Conservation (phyloP, 2,888 invertebrate species). For the Perdita meconis region DNA sequence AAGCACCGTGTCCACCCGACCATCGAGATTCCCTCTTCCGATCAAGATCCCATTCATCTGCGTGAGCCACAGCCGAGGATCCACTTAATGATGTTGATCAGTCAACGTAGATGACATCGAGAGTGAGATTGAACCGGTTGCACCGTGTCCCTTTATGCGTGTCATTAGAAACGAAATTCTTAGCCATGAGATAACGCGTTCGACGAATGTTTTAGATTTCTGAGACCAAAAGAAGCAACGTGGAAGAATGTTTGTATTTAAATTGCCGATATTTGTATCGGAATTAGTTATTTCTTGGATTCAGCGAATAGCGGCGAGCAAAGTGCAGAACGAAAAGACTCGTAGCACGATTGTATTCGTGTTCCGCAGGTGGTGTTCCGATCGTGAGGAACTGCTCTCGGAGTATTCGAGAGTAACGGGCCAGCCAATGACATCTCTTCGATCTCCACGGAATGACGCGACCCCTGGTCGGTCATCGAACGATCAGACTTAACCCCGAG, state of each 20-base stretch:
- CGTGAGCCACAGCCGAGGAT: slow-evolving; percentile 55
- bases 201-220: slow-evolving; percentile 30
- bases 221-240: not conserved
- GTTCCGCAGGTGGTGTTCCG: slow-evolving; percentile 63
- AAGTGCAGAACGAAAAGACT: slow-evolving; percentile 48
- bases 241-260: not conserved
- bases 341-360: slow-evolving; percentile 39
- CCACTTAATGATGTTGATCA: slow-evolving; percentile 77
- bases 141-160: slow-evolving; percentile 62
- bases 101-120: slow-evolving; percentile 76
- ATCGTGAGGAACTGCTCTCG: slow-evolving; percentile 62
- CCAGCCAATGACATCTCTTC: slow-evolving; percentile 73
- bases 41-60: slow-evolving; percentile 69
- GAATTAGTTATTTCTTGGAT: not conserved
- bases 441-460: slow-evolving; percentile 71
- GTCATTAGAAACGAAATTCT: slow-evolving; percentile 52
- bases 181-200: slow-evolving; percentile 37
- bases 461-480: slow-evolving; percentile 67
- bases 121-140: slow-evolving; percentile 66
- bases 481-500: slow-evolving; percentile 65
- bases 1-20: slow-evolving; percentile 68
- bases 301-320: slow-evolving; percentile 7
- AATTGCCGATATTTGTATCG: not conserved
- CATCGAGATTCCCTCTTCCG: slow-evolving; percentile 62
- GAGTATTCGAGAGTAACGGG: slow-evolving; percentile 64